Evolutionary conservation across 2,797 vertebrate species (phyloP).

Genomic region (Tapirus indicus): DNA sequence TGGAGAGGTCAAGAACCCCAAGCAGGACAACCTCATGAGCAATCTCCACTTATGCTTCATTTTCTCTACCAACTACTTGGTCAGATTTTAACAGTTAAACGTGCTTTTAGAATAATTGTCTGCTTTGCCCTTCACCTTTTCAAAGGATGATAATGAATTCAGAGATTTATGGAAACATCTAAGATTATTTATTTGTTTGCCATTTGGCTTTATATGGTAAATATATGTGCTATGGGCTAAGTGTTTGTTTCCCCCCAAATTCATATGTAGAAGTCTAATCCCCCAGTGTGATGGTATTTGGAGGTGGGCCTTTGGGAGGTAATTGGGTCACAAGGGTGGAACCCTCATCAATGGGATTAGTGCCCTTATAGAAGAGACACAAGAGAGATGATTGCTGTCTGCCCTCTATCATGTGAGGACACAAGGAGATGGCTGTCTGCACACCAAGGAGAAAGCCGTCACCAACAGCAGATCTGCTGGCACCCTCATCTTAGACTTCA

Average conservation of each 20-base stretch:
- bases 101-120: not conserved
- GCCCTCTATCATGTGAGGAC: accelerated
- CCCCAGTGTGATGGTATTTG: not conserved
- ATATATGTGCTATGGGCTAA: not conserved
- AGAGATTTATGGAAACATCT: not conserved
- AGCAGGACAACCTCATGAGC: not conserved
- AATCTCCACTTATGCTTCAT: not conserved
- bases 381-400: not conserved
- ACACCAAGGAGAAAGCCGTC: not conserved
- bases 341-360: not conserved
- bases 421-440: accelerated
- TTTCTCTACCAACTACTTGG: not conserved
- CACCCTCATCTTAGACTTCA: too few relatives aligned
- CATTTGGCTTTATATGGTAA: not conserved
- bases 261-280: not conserved
- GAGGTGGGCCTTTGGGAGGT: not conserved
- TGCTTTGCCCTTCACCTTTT: not conserved
- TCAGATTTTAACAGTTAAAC: not conserved
- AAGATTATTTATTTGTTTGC: not conserved
- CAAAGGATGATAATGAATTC: not conserved
- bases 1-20: not conserved
- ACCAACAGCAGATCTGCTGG: not conserved
- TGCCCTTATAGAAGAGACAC: not conserved
- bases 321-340: not conserved
- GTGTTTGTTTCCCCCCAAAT: not conserved